These are phyloP conservation scores for fruit fly (Drosophila melanogaster) DNA, from an alignment of 1,140 invertebrate genomes.

Conservation along the genomic window DNA sequence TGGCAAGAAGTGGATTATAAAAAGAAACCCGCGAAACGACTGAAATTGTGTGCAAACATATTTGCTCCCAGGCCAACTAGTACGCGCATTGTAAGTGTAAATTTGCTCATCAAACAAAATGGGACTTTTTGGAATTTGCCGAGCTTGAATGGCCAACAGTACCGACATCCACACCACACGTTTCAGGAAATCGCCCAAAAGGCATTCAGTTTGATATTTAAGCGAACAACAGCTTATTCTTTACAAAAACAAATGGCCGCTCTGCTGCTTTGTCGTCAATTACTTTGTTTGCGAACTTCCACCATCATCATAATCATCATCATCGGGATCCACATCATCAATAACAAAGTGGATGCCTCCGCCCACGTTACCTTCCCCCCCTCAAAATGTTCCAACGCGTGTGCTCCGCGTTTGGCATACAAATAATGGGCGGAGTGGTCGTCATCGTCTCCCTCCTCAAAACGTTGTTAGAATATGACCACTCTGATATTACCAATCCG, in stretches of 20 bases:
- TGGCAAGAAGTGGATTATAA: conserved; percentile 55
- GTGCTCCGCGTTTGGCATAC: conserved; percentile 51
- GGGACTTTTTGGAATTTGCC: conserved; percentile 55
- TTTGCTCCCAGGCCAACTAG: conserved; percentile 21
- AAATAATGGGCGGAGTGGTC: conserved; percentile 56
- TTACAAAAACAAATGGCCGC: conserved; percentile 60
- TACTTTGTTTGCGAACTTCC: conserved; percentile 60
- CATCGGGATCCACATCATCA: conserved; percentile 56
- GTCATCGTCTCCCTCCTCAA: conserved; percentile 15
- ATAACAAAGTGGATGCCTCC: conserved; percentile 34
- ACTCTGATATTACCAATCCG: conserved; percentile 1
- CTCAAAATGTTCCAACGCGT: conserved; percentile 56
- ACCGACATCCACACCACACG: conserved; percentile 22
- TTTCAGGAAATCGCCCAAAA: conserved; percentile 60
- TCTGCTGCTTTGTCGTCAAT: conserved; percentile 43
- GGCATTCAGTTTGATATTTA: conserved; percentile 18
- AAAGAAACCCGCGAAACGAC: conserved; percentile 24
- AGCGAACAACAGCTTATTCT: conserved; percentile 59
- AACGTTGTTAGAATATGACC: conserved; percentile 66
- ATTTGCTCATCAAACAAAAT: conserved; percentile 67
- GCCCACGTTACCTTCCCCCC: conserved; percentile 31
- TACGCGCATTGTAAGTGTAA: conserved; percentile 76
- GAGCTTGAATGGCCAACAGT: conserved; percentile 29
- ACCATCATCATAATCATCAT: conserved; percentile 31
- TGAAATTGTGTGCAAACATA: conserved; percentile 24